Conservation (phyloP, 1,140 invertebrate genomes). For the Bombus waltoni region DNA sequence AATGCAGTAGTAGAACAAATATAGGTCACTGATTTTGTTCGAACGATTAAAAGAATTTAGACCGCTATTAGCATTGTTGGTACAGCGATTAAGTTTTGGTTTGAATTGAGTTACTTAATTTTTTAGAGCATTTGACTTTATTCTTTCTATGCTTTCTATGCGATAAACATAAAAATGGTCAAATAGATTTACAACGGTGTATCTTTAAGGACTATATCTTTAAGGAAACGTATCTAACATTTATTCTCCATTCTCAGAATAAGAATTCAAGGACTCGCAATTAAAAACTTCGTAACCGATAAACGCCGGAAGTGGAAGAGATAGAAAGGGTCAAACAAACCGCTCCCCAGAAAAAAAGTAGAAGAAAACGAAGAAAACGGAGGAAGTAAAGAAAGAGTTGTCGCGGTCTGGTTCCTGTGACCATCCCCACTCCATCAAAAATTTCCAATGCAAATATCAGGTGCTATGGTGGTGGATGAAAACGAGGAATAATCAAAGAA, state of each 20-base stretch:
- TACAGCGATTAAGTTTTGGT: background rate
- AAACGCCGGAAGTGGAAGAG: conserved; percentile 32
- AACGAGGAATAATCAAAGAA: conserved; percentile 36
- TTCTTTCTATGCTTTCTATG: too few species aligned
- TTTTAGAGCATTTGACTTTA: background rate
- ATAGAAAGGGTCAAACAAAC: conserved; percentile 13
- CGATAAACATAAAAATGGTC: background rate
- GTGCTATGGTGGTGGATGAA: background rate
- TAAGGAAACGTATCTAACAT: background rate
- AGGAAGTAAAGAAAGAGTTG: conserved; percentile 14
- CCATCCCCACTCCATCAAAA: too few species aligned
- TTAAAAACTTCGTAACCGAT: conserved; percentile 45
- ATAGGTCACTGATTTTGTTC: background rate
- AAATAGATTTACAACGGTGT: background rate
- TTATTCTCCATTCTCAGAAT: conserved; percentile 21
- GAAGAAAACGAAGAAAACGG: background rate
- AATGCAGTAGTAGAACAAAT: background rate
- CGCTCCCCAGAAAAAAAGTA: background rate
- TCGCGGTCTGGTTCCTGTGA: background rate
- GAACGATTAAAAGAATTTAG: background rate
- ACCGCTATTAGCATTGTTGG: background rate
- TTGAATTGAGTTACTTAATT: background rate
- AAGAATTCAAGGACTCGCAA: conserved; percentile 54
- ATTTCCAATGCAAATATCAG: conserved; percentile 36
- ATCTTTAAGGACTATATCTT: too few species aligned